A percentile compares a stretch with the other conserved stretches of the same genome.
phyloP scores from a whole-genome alignment of 2,113 vertebrate species.

The Anolis carolinensis region DNA sequence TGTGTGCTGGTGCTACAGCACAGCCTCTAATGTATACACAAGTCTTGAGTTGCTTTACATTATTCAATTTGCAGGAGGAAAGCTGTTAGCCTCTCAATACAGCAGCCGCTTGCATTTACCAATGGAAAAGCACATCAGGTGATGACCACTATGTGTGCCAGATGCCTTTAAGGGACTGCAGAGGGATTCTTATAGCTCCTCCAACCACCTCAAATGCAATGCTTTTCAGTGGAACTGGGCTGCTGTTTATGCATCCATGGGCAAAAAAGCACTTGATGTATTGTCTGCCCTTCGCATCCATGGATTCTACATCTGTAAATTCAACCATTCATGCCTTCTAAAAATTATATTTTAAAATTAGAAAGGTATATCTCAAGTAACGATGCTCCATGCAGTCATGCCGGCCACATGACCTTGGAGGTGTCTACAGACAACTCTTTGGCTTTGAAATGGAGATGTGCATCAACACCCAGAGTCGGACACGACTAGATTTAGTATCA shows the following conservation, averaged over 20 bases:
- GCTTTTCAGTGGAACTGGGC: background rate
- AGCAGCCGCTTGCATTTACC: background rate
- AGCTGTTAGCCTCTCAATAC: background rate
- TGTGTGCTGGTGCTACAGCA: conserved; percentile 24
- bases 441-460: no score
- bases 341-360: no score
- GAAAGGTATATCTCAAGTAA: no score
- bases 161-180: background rate
- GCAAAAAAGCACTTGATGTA: no score
- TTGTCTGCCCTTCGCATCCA: no score
- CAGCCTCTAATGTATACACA: background rate
- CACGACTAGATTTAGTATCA: no score
- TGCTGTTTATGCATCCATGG: background rate
- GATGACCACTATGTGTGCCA: background rate
- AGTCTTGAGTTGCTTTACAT: background rate
- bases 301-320: no score
- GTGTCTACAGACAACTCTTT: no score
- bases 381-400: no score
- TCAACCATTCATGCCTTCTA: no score
- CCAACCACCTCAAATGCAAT: background rate
- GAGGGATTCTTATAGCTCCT: background rate
- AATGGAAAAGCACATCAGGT: background rate
- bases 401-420: no score
- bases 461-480: no score
- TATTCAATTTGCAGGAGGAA: background rate